These are phyloP conservation scores for Thalassaphorura encarpata DNA, from an alignment of 1,140 invertebrate genomes.

Conservation along the genomic window DNA sequence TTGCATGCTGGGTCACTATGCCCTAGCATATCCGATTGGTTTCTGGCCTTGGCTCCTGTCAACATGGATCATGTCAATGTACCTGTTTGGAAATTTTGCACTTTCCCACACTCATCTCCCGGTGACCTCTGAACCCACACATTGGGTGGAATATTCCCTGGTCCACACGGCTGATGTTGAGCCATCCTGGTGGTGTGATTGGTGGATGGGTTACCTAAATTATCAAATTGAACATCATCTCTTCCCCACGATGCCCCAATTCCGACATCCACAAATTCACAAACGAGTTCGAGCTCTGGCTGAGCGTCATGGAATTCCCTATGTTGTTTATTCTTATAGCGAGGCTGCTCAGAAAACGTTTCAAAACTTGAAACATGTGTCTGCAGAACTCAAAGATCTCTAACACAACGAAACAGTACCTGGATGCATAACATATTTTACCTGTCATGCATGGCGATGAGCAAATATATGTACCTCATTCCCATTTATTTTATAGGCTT, in stretches of 20 bases:
- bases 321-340: slow-evolving; percentile 3
- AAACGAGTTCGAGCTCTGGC: slow-evolving; percentile 5
- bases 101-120: slow-evolving; percentile 19
- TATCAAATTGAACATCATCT: slow-evolving; percentile 23
- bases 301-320: slow-evolving; percentile 5
- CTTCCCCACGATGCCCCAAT: slow-evolving; percentile 17
- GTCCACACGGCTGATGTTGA: slow-evolving; percentile 12
- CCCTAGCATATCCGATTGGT: slow-evolving; percentile 12
- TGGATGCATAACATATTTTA: no score
- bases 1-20: slow-evolving; percentile 14
- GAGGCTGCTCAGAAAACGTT: slow-evolving; percentile 9
- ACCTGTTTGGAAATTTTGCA: slow-evolving; percentile 16
- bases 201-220: slow-evolving; percentile 20
- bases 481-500: no score
- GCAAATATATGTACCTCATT: no score
- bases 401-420: no score
- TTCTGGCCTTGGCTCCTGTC: slow-evolving; percentile 16
- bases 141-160: slow-evolving; percentile 18
- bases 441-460: no score
- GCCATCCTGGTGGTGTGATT: slow-evolving; percentile 1
- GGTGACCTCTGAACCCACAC: slow-evolving; percentile 11
- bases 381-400: slow-evolving; percentile 1
- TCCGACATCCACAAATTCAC: neutral
- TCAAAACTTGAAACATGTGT: slow-evolving; percentile 9
- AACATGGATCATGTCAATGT: slow-evolving; percentile 17